Evolutionary conservation across 2,797 vertebrate genomes (phyloP), one percentile per base, ranked within the genome.

Genomic region (Clarias pachynema): DNA sequence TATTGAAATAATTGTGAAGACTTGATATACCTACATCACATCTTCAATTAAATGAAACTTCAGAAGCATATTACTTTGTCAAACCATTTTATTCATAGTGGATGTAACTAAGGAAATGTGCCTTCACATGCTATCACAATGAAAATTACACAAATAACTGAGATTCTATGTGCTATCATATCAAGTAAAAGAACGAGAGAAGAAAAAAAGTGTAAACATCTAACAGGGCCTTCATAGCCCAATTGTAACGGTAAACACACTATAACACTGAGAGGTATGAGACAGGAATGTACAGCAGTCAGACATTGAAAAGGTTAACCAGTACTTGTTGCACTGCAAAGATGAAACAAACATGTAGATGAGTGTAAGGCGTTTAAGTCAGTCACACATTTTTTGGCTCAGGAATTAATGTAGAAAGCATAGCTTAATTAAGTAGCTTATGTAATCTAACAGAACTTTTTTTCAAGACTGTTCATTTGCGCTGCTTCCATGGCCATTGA

Each of bases 401-500:
- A 34, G 40, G 60, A 70, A 40, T 53, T 14, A 59, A 44, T 66
- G 75, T n/a, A 8, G 12, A 79, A 1, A 60, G 56, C 29, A 78
- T 8, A 37, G 29, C 24, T n/a, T 34, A 37, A 60, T 15, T 18
- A 31, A 34, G 57, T 79, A 53, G 56, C 29, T 62, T 37, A 70
- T 70, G 74, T 74, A 20, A 83, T 78, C 62, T 49, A 66, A 49
- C 31, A 20, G 53, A 34, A 53, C n/a, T 40, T 26, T 22, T 57
- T 62, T 70, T 69, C 5, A 56, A 66, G 70, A 85, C 77, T 89
- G 89, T 29, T 91, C 82, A 0, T 94, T 69, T 5, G 95, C 89
- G 75, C 89, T 93, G 0, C 89, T 90, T 86, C 96, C 94, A 0
- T 97, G 96, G 86, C 97, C 97, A 0, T 97, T 96, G 85, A 97